Evolutionary conservation across 2,797 vertebrate species (phyloP), one percentile per base, ranked within the genome.

Genomic region (Poeciliopsis gracilis): DNA sequence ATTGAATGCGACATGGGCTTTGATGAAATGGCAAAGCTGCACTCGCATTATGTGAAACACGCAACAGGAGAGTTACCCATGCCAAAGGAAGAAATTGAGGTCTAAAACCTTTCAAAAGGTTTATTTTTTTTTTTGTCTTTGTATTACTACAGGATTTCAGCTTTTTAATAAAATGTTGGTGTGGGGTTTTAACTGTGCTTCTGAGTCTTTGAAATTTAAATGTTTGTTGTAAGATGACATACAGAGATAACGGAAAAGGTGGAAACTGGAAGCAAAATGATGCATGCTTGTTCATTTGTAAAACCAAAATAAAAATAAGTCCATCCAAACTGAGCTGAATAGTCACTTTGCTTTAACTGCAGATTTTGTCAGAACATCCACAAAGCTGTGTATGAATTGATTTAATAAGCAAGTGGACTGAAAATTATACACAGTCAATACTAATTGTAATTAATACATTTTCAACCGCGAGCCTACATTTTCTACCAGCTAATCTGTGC

Each of bases 11-110:
- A 92, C 47, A 85, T 84, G 82, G 90, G 90, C 74, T 96, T 96
- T 80, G 87, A 88, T 83, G 87, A 92, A 69, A 86, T 95, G 25
- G 75, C 73, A 46, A 67, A 84, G 70, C 89, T 95, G 55, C 94
- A 95, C 82, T 77, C 87, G 33, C 94, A 95, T 90, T 96, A 95
- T 73, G 89, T 95, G 49, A 92, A 93, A 85, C 95, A 95, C 74
- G 95, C 94, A 28, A 94, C 91, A 5, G 94, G 94, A 13, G 94
- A 95, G 76, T 59, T 95, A 49, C 93, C 93, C 0, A 80, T 92
- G n/a, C 75, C 70, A 9, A 77, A 82, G 15, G 57, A 83, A 49
- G 77, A 55, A 47, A 1, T 16, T 8, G 43, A 86, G 41, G 43
- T 8, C 30, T 84, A 59, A 90, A 51, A 28, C 18, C 2, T 80